These are phyloP conservation scores for Conus betulinus DNA, from an alignment of 1,140 invertebrate species.

Conservation along the genomic window DNA sequence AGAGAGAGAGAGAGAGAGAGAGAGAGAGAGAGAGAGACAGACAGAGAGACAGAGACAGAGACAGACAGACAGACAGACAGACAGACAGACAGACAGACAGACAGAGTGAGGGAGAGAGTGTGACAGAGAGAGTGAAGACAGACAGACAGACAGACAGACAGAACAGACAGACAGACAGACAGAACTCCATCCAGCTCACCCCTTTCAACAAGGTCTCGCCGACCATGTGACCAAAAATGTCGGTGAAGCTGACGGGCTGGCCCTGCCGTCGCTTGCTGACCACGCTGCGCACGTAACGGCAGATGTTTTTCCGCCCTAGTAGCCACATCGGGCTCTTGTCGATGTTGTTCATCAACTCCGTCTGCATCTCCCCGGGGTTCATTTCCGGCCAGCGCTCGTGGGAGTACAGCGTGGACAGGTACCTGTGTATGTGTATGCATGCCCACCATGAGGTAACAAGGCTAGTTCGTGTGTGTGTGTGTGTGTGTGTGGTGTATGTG, in stretches of 20 bases:
- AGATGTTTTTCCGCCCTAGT: constrained; percentile 69
- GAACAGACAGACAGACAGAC: too few species aligned
- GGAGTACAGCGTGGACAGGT: constrained; percentile 75
- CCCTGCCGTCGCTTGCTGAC: constrained; percentile 73
- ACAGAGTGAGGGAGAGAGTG: too few species aligned
- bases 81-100: too few species aligned
- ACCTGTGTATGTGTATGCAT: constrained; percentile 58
- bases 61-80: too few species aligned
- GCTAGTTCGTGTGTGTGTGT: neutral
- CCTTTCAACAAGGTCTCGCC: constrained; percentile 76
- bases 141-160: too few species aligned
- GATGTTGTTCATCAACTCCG: constrained; percentile 75
- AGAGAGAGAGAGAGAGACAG: too few species aligned
- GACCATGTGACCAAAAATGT: constrained; percentile 77
- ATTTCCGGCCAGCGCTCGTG: constrained; percentile 72
- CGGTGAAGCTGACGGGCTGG: constrained; percentile 78
- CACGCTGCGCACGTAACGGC: constrained; percentile 73
- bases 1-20: too few species aligned
- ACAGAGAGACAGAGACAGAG: too few species aligned
- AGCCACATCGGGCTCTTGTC: constrained; percentile 72
- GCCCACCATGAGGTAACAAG: too few species aligned
- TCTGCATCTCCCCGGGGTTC: constrained; percentile 69
- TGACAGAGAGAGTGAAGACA: too few species aligned
- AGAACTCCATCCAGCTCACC: constrained; percentile 63
- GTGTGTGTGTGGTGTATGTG: too few species aligned